A percentile compares a stretch with the other conserved stretches of the same genome.
These are phyloP conservation scores for Spicauda simplicius DNA, from an alignment of 2,888 invertebrate genomes.

Conservation along the genomic window DNA sequence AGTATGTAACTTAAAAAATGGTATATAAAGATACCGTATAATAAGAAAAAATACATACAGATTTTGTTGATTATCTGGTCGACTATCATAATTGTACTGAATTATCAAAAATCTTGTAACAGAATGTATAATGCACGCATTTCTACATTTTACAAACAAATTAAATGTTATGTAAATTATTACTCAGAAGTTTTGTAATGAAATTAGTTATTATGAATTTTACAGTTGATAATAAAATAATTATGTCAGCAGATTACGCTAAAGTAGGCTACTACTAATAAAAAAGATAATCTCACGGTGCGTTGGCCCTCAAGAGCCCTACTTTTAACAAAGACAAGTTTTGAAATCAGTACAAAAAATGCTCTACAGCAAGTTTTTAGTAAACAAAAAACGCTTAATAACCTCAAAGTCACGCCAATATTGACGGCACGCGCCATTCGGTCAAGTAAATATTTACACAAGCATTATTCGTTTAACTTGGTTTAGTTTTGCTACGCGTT, in stretches of 20 bases:
- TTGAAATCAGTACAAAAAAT: slow-evolving; percentile 21
- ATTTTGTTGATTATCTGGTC: too few species aligned
- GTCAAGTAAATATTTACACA: background rate
- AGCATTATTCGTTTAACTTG: slow-evolving; percentile 3
- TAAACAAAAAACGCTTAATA: slow-evolving; percentile 5
- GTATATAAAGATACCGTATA: too few species aligned
- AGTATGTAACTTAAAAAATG: too few species aligned
- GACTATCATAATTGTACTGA: too few species aligned
- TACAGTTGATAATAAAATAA: background rate
- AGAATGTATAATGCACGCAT: too few species aligned
- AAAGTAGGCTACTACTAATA: slow-evolving; percentile 5
- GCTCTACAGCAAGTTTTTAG: slow-evolving; percentile 17
- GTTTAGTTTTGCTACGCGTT: too few species aligned
- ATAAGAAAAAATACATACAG: too few species aligned
- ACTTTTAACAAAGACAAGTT: slow-evolving; percentile 21
- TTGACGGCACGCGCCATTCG: slow-evolving; percentile 19
- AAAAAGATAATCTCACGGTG: slow-evolving; percentile 30
- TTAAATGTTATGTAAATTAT: background rate
- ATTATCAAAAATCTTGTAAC: too few species aligned
- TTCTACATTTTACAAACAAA: background rate
- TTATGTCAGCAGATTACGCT: slow-evolving; percentile 16
- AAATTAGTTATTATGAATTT: background rate
- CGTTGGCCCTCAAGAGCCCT: slow-evolving; percentile 13
- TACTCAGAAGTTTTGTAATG: background rate
- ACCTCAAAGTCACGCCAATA: slow-evolving; percentile 23